Base-by-base conservation (phyloP, 2,113 vertebrate species). In the Protobothrops flavoviridis region DNA sequence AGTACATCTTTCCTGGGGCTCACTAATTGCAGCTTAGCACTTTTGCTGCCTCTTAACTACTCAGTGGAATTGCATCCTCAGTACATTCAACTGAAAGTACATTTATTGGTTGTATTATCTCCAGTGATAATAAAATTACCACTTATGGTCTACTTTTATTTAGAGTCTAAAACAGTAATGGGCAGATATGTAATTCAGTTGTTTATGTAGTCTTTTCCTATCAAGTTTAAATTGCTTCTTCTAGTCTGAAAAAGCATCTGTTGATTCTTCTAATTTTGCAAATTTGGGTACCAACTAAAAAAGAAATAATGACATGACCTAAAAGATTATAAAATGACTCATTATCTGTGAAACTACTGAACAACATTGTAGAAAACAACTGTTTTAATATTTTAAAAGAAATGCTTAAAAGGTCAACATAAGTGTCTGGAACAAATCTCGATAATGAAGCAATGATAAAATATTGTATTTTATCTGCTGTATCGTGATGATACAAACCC, bases 21-120 rank as follows among this genome's bases (percentile, higher is more conserved):
- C 29, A 13, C 94, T 94, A 95, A 94, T 94, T 96, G 61, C 9
- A 29, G 91, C 94, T 95, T 93, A 97, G 85, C 94, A 94, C 95
- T 96, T 26, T 86, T 94, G 93, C 94, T 95, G 95, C 95, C 95
- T 74, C 94, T 93, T 8, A 29, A 95, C 94, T 94, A 53, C 57
- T 95, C 94, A 24, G 69, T 74, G 92, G 95, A 97, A 91, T 95
- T 95, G 95, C 94, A 95, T 3, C 92, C 95, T 96, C 95, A 94
- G 96, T 88, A 26, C 0, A 50, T 61, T 86, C 48, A 91, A 91
- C 94, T 0, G 81, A 96, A 96, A 94, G 93, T 93, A 93, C 88
- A 88, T 96, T 81, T 55, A 91, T 33, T 96, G 74, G 94, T 94
- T 85, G 21, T 74, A 61, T 93, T 92, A 92, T 93, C 94, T 94